phyloP scores from a whole-genome alignment of 1,140 invertebrate genomes.

The Formica selysi region DNA sequence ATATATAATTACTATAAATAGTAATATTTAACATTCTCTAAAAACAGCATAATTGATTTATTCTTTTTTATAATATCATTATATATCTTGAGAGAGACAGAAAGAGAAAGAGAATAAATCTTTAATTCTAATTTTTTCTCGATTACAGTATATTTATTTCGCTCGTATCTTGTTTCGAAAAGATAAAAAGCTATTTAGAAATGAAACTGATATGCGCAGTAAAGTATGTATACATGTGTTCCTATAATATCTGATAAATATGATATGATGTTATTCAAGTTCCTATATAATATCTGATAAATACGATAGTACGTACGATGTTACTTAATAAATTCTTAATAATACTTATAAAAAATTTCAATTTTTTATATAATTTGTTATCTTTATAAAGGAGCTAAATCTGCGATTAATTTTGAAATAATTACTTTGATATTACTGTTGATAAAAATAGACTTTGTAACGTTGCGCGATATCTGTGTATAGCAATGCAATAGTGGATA shows the following conservation, averaged over 20 bases:
- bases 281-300: neutral
- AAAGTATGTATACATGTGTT: neutral
- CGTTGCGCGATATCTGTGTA: neutral
- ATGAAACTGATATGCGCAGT: neutral
- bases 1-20: too few species aligned
- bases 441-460: neutral
- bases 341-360: neutral
- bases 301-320: neutral
- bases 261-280: neutral
- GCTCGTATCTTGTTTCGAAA: too few species aligned
- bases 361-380: neutral
- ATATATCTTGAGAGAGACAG: too few species aligned
- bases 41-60: too few species aligned
- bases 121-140: too few species aligned
- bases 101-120: too few species aligned
- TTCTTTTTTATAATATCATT: too few species aligned
- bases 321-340: neutral
- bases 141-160: too few species aligned
- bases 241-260: conserved; percentile 13
- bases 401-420: neutral
- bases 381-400: neutral
- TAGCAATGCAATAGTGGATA: neutral
- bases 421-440: neutral
- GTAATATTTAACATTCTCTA: too few species aligned
- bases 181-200: too few species aligned